Evolutionary conservation across 2,888 invertebrate genomes (phyloP).

Genomic region (Tholera decimalis): DNA sequence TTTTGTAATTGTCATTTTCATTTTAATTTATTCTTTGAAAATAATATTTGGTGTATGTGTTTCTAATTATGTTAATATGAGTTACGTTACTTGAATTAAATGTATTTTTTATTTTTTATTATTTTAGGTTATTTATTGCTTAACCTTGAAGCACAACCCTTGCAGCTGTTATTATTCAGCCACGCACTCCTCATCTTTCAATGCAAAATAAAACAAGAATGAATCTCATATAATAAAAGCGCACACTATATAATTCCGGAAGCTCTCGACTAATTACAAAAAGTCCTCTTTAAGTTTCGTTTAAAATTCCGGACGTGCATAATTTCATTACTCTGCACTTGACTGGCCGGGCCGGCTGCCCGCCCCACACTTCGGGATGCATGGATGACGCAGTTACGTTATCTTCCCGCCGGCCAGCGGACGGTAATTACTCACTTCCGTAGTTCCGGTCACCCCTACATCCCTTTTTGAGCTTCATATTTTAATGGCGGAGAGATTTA

Average conservation of each 20-base stretch:
- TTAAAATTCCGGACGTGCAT: conserved; percentile 55
- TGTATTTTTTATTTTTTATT: too few species aligned
- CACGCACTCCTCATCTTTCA: too few species aligned
- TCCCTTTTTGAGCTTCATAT: conserved; percentile 52
- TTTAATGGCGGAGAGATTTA: conserved; percentile 55
- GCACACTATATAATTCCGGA: conserved; percentile 13
- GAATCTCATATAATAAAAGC: conserved; percentile 18
- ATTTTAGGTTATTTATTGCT: too few species aligned
- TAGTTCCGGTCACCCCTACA: conserved; percentile 51
- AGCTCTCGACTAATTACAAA: conserved; percentile 48
- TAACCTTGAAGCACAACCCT: too few species aligned
- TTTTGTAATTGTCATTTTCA: too few species aligned
- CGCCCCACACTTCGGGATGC: conserved; percentile 15
- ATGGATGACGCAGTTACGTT: conserved; percentile 53
- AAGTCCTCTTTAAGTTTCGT: conserved; percentile 33
- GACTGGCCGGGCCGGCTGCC: conserved; percentile 17
- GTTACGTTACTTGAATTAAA: too few species aligned
- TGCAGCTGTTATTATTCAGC: too few species aligned
- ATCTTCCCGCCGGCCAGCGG: conserved; percentile 46
- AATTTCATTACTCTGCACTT: conserved; percentile 50
- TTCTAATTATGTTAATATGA: too few species aligned
- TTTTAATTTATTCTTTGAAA: too few species aligned
- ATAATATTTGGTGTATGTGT: too few species aligned
- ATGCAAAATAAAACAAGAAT: neutral
- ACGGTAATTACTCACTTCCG: conserved; percentile 58